Evolutionary conservation across 2,113 vertebrate species (phyloP).

Genomic region (Terrapene triunguis): DNA sequence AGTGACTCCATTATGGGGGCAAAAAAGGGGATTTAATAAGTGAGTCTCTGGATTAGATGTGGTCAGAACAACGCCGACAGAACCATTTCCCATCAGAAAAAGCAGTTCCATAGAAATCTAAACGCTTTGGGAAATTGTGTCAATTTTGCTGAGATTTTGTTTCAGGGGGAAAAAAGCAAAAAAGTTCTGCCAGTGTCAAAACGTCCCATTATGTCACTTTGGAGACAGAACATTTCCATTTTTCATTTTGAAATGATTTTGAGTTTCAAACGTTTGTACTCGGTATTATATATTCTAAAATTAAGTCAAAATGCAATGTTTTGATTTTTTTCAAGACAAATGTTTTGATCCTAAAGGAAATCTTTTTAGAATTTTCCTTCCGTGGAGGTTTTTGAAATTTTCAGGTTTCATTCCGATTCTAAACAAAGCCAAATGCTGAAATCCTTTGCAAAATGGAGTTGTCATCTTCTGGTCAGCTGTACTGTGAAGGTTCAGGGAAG

Average conservation of each 20-base stretch:
- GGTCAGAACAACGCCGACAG: background rate
- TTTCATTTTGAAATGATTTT: conserved; percentile 34
- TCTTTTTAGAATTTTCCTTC: background rate
- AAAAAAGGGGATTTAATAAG: background rate
- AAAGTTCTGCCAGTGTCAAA: conserved; percentile 23
- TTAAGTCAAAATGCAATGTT: conserved; percentile 54
- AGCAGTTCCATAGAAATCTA: conserved; percentile 14
- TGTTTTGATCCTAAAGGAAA: conserved; percentile 52
- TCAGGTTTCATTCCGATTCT: conserved; percentile 42
- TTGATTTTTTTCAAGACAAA: conserved; percentile 69
- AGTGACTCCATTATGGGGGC: background rate
- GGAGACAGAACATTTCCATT: conserved; percentile 28
- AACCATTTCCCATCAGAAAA: background rate
- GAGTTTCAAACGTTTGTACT: conserved; percentile 64
- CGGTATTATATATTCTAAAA: conserved; percentile 69
- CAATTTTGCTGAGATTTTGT: conserved; percentile 30
- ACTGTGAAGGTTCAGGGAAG: background rate
- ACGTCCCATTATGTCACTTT: conserved; percentile 16
- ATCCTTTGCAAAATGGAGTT: conserved; percentile 25
- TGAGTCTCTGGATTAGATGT: background rate
- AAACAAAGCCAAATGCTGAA: conserved; percentile 45
- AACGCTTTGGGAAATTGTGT: background rate
- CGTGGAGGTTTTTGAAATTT: conserved; percentile 46
- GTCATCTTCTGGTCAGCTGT: background rate
- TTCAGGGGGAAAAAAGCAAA: background rate